Evolutionary conservation across 2,888 invertebrate species (phyloP).

Genomic region (Melitaea athalia): DNA sequence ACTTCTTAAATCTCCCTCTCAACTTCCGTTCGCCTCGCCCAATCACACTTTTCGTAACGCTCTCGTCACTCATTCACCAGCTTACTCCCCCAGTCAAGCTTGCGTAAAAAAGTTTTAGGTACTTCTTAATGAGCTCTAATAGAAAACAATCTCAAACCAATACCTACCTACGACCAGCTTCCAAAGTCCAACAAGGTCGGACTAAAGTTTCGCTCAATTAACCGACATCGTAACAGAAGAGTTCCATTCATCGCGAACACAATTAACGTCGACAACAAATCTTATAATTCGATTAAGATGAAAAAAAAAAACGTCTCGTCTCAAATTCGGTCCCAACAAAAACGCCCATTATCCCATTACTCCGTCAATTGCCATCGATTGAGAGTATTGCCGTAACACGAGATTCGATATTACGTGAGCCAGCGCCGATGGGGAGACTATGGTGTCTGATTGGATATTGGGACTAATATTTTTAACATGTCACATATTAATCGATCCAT

Average conservation of each 20-base stretch:
- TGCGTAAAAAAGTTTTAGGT: too few species aligned
- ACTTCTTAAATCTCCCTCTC: too few species aligned
- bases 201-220: not conserved
- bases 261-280: slow-evolving; percentile 42
- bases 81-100: too few species aligned
- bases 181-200: not conserved
- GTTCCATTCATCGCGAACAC: slow-evolving; percentile 31
- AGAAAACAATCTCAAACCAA: too few species aligned
- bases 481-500: too few species aligned
- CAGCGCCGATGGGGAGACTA: slow-evolving; percentile 20
- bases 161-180: not conserved
- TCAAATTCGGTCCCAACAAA: slow-evolving; percentile 43
- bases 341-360: slow-evolving; percentile 46
- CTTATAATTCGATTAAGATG: slow-evolving; percentile 47
- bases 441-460: not conserved
- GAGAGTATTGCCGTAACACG: slow-evolving; percentile 47
- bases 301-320: slow-evolving; percentile 45
- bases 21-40: too few species aligned
- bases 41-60: too few species aligned
- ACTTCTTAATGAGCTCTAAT: too few species aligned
- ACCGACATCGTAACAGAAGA: not conserved
- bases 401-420: slow-evolving; percentile 45
- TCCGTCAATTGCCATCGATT: slow-evolving; percentile 69
- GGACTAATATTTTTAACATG: not conserved
- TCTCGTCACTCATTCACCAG: too few species aligned